Conservation (phyloP, 1,140 invertebrate species). For the Cydia fagiglandana region DNA sequence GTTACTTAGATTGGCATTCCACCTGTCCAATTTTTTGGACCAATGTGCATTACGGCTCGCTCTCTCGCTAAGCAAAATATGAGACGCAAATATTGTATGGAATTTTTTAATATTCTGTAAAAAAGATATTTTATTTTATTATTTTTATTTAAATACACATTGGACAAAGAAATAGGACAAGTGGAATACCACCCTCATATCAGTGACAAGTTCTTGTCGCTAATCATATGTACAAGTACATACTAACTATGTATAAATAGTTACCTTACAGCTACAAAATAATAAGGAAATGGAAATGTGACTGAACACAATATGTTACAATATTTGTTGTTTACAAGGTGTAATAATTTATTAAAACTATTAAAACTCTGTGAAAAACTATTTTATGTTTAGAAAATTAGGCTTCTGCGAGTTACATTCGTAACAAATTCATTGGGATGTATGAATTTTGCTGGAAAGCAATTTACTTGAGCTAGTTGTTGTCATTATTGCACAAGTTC, state of each 20-base stretch:
- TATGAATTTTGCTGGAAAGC: background rate
- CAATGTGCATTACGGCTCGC: too few species aligned
- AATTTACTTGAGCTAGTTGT: constrained; percentile 2
- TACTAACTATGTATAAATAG: constrained; percentile 1
- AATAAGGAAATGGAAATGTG: constrained; percentile 24
- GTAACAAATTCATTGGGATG: background rate
- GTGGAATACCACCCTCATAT: too few species aligned
- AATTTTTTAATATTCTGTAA: too few species aligned
- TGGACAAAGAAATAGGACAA: too few species aligned
- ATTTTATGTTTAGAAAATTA: background rate
- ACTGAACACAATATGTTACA: constrained; percentile 27
- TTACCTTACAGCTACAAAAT: constrained; percentile 16
- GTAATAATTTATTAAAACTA: background rate
- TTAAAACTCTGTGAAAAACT: background rate
- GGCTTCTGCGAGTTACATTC: constrained; percentile 3
- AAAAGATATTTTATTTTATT: too few species aligned
- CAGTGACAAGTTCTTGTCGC: too few species aligned
- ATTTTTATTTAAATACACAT: too few species aligned
- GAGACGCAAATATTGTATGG: too few species aligned
- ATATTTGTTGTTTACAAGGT: constrained; percentile 2
- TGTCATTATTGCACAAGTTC: constrained; percentile 25
- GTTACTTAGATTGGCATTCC: too few species aligned
- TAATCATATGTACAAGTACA: constrained; percentile 17
- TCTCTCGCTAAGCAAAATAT: too few species aligned
- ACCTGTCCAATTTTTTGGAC: too few species aligned